Conservation (phyloP, 2,113 vertebrate species). For the Octodon degus region DNA sequence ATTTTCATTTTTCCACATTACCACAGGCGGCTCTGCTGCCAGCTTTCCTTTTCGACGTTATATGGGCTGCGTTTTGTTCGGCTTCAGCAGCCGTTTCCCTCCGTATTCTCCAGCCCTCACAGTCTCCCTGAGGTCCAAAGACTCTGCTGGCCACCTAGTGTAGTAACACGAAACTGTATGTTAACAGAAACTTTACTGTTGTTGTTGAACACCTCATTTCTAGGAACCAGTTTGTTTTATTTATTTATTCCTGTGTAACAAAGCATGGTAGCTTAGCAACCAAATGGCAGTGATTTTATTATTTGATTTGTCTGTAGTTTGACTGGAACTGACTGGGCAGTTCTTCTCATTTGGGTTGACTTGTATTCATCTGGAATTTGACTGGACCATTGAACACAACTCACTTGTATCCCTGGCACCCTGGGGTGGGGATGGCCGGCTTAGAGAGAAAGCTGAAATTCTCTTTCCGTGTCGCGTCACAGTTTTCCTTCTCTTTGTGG, state of each 20-base stretch:
- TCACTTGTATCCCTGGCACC: not conserved
- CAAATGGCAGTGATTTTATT: not conserved
- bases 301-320: not conserved
- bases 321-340: not conserved
- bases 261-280: not conserved
- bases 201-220: not conserved
- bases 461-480: not conserved
- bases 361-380: not conserved
- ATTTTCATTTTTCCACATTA: constrained; percentile 17
- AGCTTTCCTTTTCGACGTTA: not conserved
- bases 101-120: not conserved
- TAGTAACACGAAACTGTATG: not conserved
- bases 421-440: not conserved
- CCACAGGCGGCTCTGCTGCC: not conserved
- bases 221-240: not conserved
- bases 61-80: not conserved
- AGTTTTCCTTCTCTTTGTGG: not conserved
- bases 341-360: not conserved
- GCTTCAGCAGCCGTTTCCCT: not conserved
- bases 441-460: not conserved
- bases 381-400: not conserved
- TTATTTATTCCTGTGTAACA: not conserved
- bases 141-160: not conserved
- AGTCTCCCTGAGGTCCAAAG: not conserved
- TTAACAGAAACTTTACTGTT: not conserved